A percentile compares a stretch with the other conserved stretches of the same genome.
phyloP scores from a whole-genome alignment of 2,113 vertebrate genomes.

The Polypterus senegalus region DNA sequence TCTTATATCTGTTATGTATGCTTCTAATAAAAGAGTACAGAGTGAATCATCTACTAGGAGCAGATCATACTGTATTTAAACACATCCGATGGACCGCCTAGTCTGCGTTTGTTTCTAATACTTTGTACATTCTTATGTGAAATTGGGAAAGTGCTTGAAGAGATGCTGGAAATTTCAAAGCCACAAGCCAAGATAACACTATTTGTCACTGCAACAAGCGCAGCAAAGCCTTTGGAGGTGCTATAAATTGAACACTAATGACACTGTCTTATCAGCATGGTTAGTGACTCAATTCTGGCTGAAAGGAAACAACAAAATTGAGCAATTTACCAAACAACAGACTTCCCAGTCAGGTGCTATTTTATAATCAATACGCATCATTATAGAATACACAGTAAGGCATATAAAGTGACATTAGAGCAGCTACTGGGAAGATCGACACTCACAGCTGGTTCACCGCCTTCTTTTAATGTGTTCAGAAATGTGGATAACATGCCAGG shows the following conservation, averaged over 20 bases:
- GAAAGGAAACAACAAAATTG: constrained; percentile 1
- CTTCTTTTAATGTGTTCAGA: neutral
- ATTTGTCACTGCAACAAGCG: constrained; percentile 4
- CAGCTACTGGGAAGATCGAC: too few relatives aligned
- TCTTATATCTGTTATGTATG: too few relatives aligned
- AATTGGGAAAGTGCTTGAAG: neutral
- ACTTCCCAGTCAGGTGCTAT: neutral
- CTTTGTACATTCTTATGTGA: too few relatives aligned
- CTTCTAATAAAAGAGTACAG: too few relatives aligned
- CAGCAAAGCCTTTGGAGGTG: constrained; percentile 7
- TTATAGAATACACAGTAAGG: neutral
- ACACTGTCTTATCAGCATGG: constrained; percentile 18
- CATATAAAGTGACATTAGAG: too few relatives aligned
- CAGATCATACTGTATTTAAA: too few relatives aligned
- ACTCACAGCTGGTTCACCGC: neutral
- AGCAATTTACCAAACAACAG: constrained; percentile 6
- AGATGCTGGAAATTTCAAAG: neutral
- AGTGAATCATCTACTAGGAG: too few relatives aligned
- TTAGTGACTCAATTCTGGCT: constrained; percentile 8
- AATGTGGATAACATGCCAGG: neutral
- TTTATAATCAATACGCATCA: neutral
- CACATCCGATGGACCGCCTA: too few relatives aligned
- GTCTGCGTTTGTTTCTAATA: too few relatives aligned
- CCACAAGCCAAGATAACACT: neutral
- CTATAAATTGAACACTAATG: constrained; percentile 3